Base-by-base conservation (phyloP, 2,113 vertebrate genomes). In the Petaurus breviceps region DNA sequence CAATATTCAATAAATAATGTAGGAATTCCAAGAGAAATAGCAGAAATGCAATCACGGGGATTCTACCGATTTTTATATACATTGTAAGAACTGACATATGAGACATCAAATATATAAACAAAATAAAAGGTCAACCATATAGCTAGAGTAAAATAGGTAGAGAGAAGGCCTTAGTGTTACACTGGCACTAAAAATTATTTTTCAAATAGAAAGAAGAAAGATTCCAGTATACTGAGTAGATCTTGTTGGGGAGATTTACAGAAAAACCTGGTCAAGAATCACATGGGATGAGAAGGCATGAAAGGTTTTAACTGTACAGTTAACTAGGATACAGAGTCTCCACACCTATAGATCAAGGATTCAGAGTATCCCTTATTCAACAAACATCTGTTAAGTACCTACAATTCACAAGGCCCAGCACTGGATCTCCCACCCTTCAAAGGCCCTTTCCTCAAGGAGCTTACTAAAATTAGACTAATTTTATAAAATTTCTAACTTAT, bases 1-100 rank as follows among this genome's bases (percentile, higher is more conserved):
- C 26, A 92, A 96, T 92, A 96, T 90, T 95, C 37, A 95, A 94
- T 54, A 94, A 92, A 57, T 26, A 91, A 89, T 51, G 26, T n/a
- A 91, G 90, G 53, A 31, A 50, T 47, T 84, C 14, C 12, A 97
- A 26, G n/a, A 47, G 94, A 94, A 95, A 84, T 37, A 47, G 61
- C 84, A 43, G 24, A 96, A 94, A 5, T 53, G 23, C 77, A 55
- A 94, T 1, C 3, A 89, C 24, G 7, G 8, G 14, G 9, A 77
- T 23, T 55, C 43, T n/a, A 53, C 43, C 92, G 57, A 93, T 57
- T 94, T 95, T 91, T 53, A 95, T 2, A 94, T 0, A 93, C 68
- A 84, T 8, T 84, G 19, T 84, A 43, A 84, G 16, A 84, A 84
- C 16, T 84, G 68, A 84, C n/a, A 43, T 84, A 12, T 31, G n/a